Evolutionary conservation across 2,113 vertebrate species (phyloP).

Genomic region (Nannospalax galili): DNA sequence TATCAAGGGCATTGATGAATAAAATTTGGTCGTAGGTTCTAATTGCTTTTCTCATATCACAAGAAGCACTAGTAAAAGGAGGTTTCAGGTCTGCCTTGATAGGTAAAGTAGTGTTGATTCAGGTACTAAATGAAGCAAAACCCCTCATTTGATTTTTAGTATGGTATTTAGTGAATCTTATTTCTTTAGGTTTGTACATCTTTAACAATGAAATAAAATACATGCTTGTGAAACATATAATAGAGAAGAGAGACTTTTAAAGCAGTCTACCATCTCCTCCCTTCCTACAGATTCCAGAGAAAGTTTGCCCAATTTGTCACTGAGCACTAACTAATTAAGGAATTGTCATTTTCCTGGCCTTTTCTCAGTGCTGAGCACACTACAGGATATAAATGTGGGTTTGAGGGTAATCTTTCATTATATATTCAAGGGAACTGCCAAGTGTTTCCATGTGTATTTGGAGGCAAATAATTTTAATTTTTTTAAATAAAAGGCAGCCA

Average conservation of each 20-base stretch:
- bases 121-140: slow-evolving; percentile 67
- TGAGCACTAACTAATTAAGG: slow-evolving; percentile 79
- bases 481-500: slow-evolving; percentile 75
- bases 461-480: slow-evolving; percentile 74
- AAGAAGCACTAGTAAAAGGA: slow-evolving; percentile 59
- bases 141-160: slow-evolving; percentile 63
- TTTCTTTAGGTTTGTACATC: slow-evolving; percentile 53
- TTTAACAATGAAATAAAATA: slow-evolving; percentile 65
- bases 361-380: slow-evolving; percentile 57
- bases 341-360: slow-evolving; percentile 73
- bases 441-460: slow-evolving; percentile 65
- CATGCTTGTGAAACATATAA: slow-evolving; percentile 62
- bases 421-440: slow-evolving; percentile 65
- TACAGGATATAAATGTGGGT: slow-evolving; percentile 61
- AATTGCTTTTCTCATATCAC: slow-evolving; percentile 67
- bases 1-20: slow-evolving; percentile 48
- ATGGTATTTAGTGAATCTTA: slow-evolving; percentile 66
- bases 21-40: slow-evolving; percentile 59
- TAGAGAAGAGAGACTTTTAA: slow-evolving; percentile 60
- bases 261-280: slow-evolving; percentile 63
- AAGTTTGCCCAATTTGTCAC: slow-evolving; percentile 80
- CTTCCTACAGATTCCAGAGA: slow-evolving; percentile 55
- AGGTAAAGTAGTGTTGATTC: slow-evolving; percentile 65
- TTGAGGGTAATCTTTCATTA: slow-evolving; percentile 79
- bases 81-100: slow-evolving; percentile 62